Conservation (phyloP, 2,113 vertebrate species). For the Podiceps cristatus region DNA sequence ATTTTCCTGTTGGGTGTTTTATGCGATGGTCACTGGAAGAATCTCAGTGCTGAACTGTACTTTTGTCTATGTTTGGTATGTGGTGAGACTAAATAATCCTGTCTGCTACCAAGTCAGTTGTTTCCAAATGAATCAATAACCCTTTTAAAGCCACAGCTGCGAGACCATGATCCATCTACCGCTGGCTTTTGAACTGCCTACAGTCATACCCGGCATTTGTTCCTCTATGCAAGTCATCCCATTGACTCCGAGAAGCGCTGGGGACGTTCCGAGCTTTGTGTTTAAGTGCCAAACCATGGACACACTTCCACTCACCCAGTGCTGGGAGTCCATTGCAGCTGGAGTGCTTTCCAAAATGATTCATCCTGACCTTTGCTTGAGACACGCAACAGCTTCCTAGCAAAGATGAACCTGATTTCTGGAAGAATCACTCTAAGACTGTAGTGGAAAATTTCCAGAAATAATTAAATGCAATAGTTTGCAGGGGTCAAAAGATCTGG, state of each 20-base stretch:
- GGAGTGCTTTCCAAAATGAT: neutral
- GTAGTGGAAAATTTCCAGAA: neutral
- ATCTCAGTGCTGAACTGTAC: neutral
- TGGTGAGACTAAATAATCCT: slow-evolving; percentile 1
- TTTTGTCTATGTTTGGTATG: neutral
- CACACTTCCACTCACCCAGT: neutral
- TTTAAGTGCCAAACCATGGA: neutral
- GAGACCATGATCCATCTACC: neutral
- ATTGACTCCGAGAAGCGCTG: neutral
- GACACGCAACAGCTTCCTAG: neutral
- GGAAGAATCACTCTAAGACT: neutral
- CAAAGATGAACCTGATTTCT: slow-evolving; percentile 1
- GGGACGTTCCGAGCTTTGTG: neutral
- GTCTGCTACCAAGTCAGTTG: slow-evolving; percentile 18
- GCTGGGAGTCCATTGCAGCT: neutral
- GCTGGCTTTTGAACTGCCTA: neutral
- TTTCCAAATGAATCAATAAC: slow-evolving; percentile 57
- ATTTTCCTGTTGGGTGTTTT: neutral
- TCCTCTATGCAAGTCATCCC: neutral
- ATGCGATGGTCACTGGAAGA: neutral
- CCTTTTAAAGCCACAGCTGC: slow-evolving; percentile 34
- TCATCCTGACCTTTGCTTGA: slow-evolving; percentile 16
- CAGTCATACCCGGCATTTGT: neutral
- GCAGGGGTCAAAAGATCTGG: neutral
- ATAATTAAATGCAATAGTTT: neutral